Conservation (phyloP, 2,113 vertebrate genomes). For the Phalacrocorax brasilianus region DNA sequence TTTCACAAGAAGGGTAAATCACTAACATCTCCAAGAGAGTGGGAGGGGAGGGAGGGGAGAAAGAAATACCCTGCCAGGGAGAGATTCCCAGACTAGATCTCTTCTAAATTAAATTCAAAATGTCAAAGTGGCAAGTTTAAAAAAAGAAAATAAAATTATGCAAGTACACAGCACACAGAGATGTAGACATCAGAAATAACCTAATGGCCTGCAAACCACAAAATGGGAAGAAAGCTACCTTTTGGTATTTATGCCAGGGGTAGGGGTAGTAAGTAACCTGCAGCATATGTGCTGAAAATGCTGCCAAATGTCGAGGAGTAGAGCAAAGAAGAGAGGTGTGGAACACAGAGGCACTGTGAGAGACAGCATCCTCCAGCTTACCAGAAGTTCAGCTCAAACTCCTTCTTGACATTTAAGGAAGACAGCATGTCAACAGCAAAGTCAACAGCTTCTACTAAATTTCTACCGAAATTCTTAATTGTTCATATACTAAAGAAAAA, state of each 20-base stretch:
- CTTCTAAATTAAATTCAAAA: constrained; percentile 16
- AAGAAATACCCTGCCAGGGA: constrained; percentile 9
- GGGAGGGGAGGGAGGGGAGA: not conserved
- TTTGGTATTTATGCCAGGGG: not conserved
- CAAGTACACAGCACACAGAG: not conserved
- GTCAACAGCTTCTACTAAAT: not conserved
- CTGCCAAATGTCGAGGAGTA: constrained; percentile 8
- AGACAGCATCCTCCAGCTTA: constrained; percentile 39
- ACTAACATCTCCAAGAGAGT: constrained; percentile 32
- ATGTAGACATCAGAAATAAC: not conserved
- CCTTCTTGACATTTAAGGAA: constrained; percentile 1
- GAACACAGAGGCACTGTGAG: constrained; percentile 29
- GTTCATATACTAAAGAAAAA: not conserved
- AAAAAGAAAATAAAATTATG: not conserved
- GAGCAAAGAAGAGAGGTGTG: not conserved
- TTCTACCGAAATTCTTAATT: not conserved
- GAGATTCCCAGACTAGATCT: not conserved
- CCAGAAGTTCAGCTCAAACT: constrained; percentile 11
- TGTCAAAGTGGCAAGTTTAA: not conserved
- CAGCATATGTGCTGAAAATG: constrained; percentile 20
- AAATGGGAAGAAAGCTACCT: not conserved
- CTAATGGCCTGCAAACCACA: not conserved
- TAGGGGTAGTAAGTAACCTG: not conserved
- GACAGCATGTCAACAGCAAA: not conserved
- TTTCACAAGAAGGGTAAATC: constrained; percentile 28